These are phyloP conservation scores for Craseonycteris thonglongyai DNA, from an alignment of 2,113 vertebrate species.

Conservation along the genomic window DNA sequence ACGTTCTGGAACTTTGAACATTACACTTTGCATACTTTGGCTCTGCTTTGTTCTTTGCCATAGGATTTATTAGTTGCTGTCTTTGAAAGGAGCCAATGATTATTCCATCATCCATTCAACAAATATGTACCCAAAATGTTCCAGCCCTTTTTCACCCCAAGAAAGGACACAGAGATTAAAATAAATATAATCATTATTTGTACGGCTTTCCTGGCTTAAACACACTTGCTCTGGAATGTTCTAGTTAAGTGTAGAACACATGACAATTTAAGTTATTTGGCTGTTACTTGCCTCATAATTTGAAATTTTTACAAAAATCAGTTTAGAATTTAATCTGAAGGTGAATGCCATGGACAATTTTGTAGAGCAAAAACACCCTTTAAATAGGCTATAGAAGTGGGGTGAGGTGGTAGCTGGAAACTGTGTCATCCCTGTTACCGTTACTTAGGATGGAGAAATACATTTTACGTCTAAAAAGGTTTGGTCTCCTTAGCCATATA, in stretches of 20 bases:
- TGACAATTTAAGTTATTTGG: neutral
- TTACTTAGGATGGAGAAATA: constrained; percentile 37
- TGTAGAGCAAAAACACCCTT: neutral
- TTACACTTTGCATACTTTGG: constrained; percentile 3
- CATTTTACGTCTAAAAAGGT: neutral
- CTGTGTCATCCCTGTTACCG: neutral
- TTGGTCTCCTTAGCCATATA: neutral
- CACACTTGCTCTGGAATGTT: neutral
- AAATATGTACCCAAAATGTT: neutral
- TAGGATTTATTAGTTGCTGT: constrained; percentile 23
- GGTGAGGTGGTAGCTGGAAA: neutral
- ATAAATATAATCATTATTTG: constrained; percentile 42
- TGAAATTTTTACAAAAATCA: constrained; percentile 62
- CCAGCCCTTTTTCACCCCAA: neutral
- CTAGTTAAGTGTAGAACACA: neutral
- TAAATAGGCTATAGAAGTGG: neutral
- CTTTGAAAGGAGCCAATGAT: constrained; percentile 16
- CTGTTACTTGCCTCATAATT: neutral
- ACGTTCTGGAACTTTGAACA: constrained; percentile 10
- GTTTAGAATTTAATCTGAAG: constrained; percentile 47
- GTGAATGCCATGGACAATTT: neutral
- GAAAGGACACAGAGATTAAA: constrained; percentile 27
- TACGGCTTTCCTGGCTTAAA: constrained; percentile 31
- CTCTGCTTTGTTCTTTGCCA: constrained; percentile 44
- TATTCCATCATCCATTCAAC: neutral